These are phyloP conservation scores for Cryptocheilus praepositus DNA, from an alignment of 2,888 invertebrate genomes.

Conservation along the genomic window DNA sequence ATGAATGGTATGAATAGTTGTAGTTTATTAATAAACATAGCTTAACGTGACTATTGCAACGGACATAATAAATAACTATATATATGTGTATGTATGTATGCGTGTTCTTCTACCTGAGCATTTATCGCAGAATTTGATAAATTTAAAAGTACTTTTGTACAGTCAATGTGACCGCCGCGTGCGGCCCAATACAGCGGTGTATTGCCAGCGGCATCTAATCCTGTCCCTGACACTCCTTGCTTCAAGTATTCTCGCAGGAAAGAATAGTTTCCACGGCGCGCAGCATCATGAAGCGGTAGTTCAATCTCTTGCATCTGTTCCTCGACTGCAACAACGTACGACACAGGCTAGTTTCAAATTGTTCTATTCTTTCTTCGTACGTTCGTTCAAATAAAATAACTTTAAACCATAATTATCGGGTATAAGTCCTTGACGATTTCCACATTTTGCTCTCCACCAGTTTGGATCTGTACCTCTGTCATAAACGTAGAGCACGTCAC, in stretches of 20 bases:
- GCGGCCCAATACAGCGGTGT: constrained; percentile 82
- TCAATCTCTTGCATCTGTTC: constrained; percentile 78
- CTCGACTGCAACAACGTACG: constrained; percentile 75
- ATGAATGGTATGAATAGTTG: neutral
- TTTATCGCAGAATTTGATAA: constrained; percentile 72
- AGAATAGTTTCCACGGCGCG: constrained; percentile 79
- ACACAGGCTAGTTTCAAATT: neutral
- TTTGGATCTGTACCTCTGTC: constrained; percentile 75
- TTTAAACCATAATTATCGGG: constrained; percentile 79
- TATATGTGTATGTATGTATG: neutral
- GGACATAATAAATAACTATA: too few species aligned
- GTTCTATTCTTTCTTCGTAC: neutral
- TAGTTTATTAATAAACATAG: constrained; percentile 2
- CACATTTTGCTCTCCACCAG: constrained; percentile 79
- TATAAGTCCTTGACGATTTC: constrained; percentile 77
- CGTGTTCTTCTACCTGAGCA: constrained; percentile 65
- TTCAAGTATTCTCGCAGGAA: constrained; percentile 79
- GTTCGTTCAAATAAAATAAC: neutral
- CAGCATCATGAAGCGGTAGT: constrained; percentile 81
- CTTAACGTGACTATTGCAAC: neutral
- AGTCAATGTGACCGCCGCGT: constrained; percentile 79
- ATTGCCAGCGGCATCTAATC: constrained; percentile 80
- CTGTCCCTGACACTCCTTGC: constrained; percentile 80
- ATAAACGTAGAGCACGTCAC: constrained; percentile 78
- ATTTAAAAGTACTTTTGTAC: constrained; percentile 76